A percentile compares a stretch with the other conserved stretches of the same genome.
Evolutionary conservation across 2,113 vertebrate species (phyloP).

Genomic region (Pterocles orientalis): DNA sequence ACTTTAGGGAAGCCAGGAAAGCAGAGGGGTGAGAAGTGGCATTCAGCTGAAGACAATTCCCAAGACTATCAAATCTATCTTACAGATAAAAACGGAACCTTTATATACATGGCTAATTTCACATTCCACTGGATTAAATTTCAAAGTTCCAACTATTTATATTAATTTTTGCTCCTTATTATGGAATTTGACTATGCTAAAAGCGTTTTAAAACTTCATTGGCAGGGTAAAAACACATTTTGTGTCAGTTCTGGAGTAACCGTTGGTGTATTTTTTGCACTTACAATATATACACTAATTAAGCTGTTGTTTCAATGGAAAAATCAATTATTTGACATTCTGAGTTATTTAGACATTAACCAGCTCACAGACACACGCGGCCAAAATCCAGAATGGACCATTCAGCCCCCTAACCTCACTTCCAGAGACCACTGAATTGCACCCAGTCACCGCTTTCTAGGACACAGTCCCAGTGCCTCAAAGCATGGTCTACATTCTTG

Average conservation of each 20-base stretch:
- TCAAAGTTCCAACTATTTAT: neutral
- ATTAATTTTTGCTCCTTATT: neutral
- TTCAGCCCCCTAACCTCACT: neutral
- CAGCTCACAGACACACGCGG: neutral
- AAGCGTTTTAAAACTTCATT: neutral
- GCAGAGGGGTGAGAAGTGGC: neutral
- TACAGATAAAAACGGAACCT: neutral
- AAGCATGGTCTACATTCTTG: neutral
- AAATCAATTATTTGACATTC: conserved; percentile 55
- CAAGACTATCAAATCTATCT: neutral
- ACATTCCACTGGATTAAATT: neutral
- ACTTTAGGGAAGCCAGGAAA: neutral
- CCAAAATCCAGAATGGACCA: neutral
- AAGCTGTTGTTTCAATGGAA: conserved; percentile 37
- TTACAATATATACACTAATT: neutral
- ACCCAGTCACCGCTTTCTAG: neutral
- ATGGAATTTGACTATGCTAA: neutral
- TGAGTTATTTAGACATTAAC: neutral
- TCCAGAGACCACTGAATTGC: neutral
- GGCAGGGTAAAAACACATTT: neutral
- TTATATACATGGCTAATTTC: neutral
- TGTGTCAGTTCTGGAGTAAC: neutral
- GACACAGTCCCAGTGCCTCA: neutral
- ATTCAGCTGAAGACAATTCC: neutral
- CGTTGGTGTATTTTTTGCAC: neutral